A percentile compares a stretch with the other conserved stretches of the same genome.
Evolutionary conservation across 2,797 vertebrate genomes (phyloP).

Genomic region (Argentina silus): DNA sequence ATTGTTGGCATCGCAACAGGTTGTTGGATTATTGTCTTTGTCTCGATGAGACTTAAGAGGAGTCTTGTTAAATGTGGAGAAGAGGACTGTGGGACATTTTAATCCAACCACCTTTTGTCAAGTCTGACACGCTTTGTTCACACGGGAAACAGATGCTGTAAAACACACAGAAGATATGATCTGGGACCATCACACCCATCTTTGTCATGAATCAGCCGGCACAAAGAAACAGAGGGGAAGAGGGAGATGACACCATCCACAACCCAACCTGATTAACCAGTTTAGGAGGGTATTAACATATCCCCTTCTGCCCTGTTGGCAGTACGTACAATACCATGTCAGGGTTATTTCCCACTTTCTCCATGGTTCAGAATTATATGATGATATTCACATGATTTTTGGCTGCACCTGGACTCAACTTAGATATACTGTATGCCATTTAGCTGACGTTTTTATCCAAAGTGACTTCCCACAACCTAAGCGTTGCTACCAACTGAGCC

Average conservation of each 20-base stretch:
- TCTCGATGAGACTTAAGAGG: constrained; percentile 50
- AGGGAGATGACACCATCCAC: neutral
- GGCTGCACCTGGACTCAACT: no score
- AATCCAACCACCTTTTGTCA: constrained; percentile 7
- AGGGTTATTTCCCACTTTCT: no score
- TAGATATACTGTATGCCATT: no score
- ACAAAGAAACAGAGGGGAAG: neutral
- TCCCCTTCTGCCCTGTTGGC: no score
- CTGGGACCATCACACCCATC: neutral
- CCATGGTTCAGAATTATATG: no score
- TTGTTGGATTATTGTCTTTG: constrained; percentile 52
- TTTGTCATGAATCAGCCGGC: neutral
- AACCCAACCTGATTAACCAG: neutral
- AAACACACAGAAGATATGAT: neutral
- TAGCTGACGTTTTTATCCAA: no score
- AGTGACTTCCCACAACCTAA: no score
- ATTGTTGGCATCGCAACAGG: constrained; percentile 50
- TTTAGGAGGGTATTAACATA: neutral
- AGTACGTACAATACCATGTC: no score
- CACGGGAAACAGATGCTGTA: neutral
- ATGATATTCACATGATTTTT: no score
- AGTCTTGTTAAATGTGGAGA: constrained; percentile 41
- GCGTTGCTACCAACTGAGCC: no score
- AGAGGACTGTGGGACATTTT: neutral
- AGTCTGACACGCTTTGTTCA: constrained; percentile 14